A percentile compares a stretch with the other conserved stretches of the same genome.
Evolutionary conservation across 2,797 vertebrate species (phyloP).

Genomic region (Siniperca obscura): DNA sequence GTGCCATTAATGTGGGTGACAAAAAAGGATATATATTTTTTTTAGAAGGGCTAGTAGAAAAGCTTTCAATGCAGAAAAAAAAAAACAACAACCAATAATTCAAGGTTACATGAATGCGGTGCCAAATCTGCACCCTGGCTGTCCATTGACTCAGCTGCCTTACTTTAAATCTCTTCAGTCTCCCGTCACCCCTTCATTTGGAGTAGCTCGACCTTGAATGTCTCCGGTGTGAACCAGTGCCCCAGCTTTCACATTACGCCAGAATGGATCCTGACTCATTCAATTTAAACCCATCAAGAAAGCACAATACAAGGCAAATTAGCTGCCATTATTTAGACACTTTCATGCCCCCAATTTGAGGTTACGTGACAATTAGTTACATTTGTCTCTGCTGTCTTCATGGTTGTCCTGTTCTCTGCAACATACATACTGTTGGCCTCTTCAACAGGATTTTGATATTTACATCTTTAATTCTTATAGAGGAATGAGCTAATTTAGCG

Average conservation of each 20-base stretch:
- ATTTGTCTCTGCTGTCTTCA: conserved; percentile 60
- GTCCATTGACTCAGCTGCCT: conserved; percentile 74
- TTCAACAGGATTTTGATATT: conserved; percentile 15
- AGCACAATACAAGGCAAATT: conserved; percentile 79
- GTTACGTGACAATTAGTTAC: conserved; percentile 71
- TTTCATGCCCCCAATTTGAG: conserved; percentile 66
- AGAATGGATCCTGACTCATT: conserved; percentile 80
- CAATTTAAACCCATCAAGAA: conserved; percentile 75
- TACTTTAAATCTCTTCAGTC: conserved; percentile 72
- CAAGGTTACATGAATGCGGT: conserved; percentile 73
- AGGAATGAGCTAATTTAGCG: conserved; percentile 20
- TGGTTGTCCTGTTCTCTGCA: conserved; percentile 11
- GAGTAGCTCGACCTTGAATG: conserved; percentile 71
- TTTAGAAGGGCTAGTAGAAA: conserved; percentile 47
- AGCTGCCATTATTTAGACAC: conserved; percentile 78
- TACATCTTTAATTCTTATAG: background rate
- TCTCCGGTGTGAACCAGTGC: conserved; percentile 73
- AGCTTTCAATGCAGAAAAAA: conserved; percentile 63
- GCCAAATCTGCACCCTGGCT: conserved; percentile 55
- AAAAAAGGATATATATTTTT: conserved; percentile 58
- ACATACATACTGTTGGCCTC: background rate
- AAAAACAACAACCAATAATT: conserved; percentile 67
- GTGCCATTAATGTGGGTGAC: conserved; percentile 74
- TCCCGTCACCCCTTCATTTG: conserved; percentile 67
- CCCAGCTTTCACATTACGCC: conserved; percentile 77